These are phyloP conservation scores for Characodon lateralis DNA, from an alignment of 2,797 vertebrate genomes.

Conservation along the genomic window DNA sequence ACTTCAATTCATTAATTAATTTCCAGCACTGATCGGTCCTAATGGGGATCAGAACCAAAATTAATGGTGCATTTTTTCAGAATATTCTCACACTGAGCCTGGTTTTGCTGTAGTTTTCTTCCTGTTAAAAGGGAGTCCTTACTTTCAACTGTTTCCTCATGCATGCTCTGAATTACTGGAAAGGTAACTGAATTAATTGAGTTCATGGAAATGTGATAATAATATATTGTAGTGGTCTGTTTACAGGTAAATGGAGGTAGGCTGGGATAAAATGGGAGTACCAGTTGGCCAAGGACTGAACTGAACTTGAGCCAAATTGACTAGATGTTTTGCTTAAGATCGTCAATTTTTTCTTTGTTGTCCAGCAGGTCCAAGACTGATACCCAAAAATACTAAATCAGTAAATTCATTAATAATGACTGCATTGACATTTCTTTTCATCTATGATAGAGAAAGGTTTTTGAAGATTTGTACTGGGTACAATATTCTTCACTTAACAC, in stretches of 20 bases:
- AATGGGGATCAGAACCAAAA: background rate
- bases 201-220: background rate
- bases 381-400: background rate
- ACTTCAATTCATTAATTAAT: background rate
- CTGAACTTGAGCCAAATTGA: background rate
- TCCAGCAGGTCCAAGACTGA: background rate
- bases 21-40: background rate
- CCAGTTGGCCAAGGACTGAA: background rate
- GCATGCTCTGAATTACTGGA: background rate
- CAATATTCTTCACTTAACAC: constrained; percentile 41
- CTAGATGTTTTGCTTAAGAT: background rate
- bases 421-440: background rate
- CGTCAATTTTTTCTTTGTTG: background rate
- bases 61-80: too few relatives aligned
- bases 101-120: background rate
- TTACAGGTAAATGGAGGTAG: background rate
- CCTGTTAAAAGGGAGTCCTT: background rate
- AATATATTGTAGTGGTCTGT: background rate
- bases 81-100: background rate
- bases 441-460: constrained; percentile 13
- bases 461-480: constrained; percentile 23
- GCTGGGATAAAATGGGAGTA: background rate
- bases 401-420: background rate
- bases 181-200: background rate
- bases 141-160: background rate